A percentile compares a stretch with the other conserved stretches of the same genome.
Evolutionary conservation across 2,888 invertebrate genomes (phyloP).

Genomic region (Sinotaia quadrata): DNA sequence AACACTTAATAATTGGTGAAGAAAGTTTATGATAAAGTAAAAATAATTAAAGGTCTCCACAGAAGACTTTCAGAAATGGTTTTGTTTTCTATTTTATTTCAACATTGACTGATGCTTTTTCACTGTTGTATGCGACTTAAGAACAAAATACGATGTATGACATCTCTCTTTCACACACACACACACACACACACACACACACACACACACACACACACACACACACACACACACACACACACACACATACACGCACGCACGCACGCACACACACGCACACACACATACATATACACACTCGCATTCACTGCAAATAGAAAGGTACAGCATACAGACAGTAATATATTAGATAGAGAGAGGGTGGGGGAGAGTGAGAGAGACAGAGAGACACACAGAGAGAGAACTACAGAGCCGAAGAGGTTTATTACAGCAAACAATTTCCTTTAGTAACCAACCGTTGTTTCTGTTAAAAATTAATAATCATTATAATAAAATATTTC

Average conservation of each 20-base stretch:
- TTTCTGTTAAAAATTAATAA: too few species aligned
- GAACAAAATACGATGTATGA: too few species aligned
- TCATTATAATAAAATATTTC: too few species aligned
- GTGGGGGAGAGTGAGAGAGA: neutral
- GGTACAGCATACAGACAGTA: neutral
- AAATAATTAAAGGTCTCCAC: too few species aligned
- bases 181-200: slow-evolving; percentile 7
- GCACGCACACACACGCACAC: slow-evolving; percentile 10
- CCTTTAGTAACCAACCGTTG: too few species aligned
- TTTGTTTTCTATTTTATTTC: too few species aligned
- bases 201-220: slow-evolving; percentile 24
- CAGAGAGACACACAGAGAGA: neutral
- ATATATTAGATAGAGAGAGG: too few species aligned
- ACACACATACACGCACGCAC: slow-evolving; percentile 1
- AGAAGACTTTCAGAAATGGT: too few species aligned
- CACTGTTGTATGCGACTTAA: too few species aligned
- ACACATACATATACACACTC: slow-evolving; percentile 4
- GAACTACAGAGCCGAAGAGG: neutral
- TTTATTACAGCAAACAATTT: neutral
- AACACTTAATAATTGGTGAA: too few species aligned
- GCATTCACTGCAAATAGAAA: neutral
- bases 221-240: slow-evolving; percentile 20
- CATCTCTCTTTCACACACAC: neutral
- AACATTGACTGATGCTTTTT: too few species aligned
- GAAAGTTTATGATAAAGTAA: too few species aligned